Evolutionary conservation across 53 echinoderm and acorn worm genomes (phyloP).

Genomic region (Holothuria scabra): DNA sequence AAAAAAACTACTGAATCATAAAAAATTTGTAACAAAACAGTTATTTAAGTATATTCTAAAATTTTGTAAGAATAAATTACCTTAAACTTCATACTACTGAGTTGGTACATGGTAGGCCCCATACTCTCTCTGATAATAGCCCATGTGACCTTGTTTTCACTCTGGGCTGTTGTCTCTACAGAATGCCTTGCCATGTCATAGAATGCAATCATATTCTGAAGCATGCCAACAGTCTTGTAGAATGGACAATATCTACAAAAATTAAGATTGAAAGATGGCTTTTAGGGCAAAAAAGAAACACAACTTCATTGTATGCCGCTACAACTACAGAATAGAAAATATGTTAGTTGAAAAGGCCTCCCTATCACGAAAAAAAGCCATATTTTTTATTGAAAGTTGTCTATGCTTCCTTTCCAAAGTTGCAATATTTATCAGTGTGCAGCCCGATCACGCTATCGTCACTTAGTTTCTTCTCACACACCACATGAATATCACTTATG

Average conservation of each 20-base stretch:
- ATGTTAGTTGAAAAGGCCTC: no score
- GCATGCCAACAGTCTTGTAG: slow-evolving; percentile 94
- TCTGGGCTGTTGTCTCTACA: slow-evolving; percentile 93
- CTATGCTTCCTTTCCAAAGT: no score
- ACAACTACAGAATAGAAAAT: no score
- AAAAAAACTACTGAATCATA: background rate
- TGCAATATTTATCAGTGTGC: no score
- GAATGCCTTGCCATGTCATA: slow-evolving; percentile 94
- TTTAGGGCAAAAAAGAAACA: no score
- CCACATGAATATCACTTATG: no score
- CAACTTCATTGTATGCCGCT: no score
- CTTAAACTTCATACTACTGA: slow-evolving; percentile 99
- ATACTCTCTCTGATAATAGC: slow-evolving; percentile 85
- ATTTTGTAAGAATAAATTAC: slow-evolving; percentile 26
- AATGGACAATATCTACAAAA: slow-evolving; percentile 82
- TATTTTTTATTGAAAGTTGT: no score
- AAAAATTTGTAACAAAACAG: background rate
- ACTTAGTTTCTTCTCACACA: no score
- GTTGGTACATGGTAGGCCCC: slow-evolving; percentile 95
- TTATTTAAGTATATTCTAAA: background rate
- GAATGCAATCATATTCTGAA: slow-evolving; percentile 89
- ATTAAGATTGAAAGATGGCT: background rate
- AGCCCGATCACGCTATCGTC: no score
- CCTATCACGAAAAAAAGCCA: no score
- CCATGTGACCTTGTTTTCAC: slow-evolving; percentile 98